These are phyloP conservation scores for Chloroclystis v-ata DNA, from an alignment of 2,888 invertebrate species.

Conservation along the genomic window DNA sequence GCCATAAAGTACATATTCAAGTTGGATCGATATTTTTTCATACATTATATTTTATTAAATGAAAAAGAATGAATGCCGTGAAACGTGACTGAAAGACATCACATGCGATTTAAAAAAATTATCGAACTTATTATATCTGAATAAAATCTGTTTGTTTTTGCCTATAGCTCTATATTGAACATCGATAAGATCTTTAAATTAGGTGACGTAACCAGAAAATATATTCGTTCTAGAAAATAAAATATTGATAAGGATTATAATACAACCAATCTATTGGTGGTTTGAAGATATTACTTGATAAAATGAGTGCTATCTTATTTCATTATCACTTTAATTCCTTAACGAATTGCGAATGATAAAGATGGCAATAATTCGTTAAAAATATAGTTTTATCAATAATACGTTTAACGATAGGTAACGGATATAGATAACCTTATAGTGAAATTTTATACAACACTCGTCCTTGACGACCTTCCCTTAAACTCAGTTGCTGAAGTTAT, in stretches of 20 bases:
- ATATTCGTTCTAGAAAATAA: not conserved
- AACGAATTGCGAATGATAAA: not conserved
- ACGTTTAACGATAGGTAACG: not conserved
- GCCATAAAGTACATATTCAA: too few species aligned
- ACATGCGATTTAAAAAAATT: too few species aligned
- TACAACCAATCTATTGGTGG: not conserved
- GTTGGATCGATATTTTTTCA: too few species aligned
- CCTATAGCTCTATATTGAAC: not conserved
- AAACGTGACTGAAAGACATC: too few species aligned
- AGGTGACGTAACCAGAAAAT: too few species aligned
- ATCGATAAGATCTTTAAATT: not conserved
- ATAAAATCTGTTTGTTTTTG: not conserved
- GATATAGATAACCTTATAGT: not conserved
- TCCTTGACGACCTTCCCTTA: too few species aligned
- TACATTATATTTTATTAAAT: too few species aligned
- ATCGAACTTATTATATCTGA: too few species aligned
- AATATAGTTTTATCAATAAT: not conserved
- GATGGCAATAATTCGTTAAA: slow-evolving; percentile 3
- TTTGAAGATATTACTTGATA: too few species aligned
- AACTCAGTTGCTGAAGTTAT: too few species aligned
- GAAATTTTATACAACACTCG: too few species aligned
- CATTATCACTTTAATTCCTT: not conserved
- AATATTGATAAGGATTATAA: not conserved
- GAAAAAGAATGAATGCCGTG: too few species aligned
- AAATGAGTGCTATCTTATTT: not conserved